phyloP scores from a whole-genome alignment of 2,113 vertebrate genomes.

The Esox niger region DNA sequence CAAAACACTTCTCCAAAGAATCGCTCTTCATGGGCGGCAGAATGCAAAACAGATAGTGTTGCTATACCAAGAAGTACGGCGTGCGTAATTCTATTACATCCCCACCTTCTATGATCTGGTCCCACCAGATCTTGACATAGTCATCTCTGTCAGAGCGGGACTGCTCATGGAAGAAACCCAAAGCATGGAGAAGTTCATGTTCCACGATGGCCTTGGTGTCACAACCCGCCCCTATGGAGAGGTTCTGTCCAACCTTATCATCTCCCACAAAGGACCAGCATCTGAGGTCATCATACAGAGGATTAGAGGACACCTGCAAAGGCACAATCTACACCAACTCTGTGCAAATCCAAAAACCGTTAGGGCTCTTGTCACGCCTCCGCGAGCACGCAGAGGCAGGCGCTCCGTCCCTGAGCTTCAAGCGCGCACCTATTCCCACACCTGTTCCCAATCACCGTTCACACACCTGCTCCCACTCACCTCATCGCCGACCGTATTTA shows the following conservation, averaged over 20 bases:
- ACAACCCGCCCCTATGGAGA: slow-evolving; percentile 77
- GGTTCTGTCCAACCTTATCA: slow-evolving; percentile 69
- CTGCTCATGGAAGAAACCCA: slow-evolving; percentile 85
- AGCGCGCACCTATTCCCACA: no score
- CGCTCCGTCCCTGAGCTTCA: no score
- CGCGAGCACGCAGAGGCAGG: no score
- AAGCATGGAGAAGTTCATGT: slow-evolving; percentile 81
- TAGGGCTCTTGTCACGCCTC: no score
- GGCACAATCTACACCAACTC: no score
- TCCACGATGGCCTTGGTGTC: slow-evolving; percentile 77
- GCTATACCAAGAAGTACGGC: background rate
- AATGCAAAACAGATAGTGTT: background rate
- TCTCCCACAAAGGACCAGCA: slow-evolving; percentile 90
- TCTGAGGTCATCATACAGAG: slow-evolving; percentile 56
- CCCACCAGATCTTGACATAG: slow-evolving; percentile 82
- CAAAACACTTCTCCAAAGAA: background rate
- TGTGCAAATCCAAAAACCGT: no score
- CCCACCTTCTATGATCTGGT: slow-evolving; percentile 64
- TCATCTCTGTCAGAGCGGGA: slow-evolving; percentile 81
- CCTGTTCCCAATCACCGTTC: no score
- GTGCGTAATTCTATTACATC: background rate
- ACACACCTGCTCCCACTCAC: no score
- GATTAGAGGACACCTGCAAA: background rate
- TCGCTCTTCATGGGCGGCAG: no score
- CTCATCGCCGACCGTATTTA: no score